Evolutionary conservation across 2,888 invertebrate genomes (phyloP).

Genomic region (Ganaspis brasiliensis): DNA sequence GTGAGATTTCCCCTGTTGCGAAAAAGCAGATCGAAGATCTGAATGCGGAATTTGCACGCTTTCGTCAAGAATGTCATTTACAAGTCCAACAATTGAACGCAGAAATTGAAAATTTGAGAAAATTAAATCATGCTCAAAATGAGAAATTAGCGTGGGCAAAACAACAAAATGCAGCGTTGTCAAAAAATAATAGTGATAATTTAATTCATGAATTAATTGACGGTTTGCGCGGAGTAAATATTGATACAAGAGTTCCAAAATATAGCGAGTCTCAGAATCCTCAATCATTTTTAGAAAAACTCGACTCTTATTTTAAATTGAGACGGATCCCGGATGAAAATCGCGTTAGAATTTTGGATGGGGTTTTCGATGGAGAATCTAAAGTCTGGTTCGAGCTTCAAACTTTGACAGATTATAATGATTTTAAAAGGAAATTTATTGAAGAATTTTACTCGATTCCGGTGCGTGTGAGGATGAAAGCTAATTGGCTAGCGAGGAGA

Average conservation of each 20-base stretch:
- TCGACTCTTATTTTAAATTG: slow-evolving; percentile 13
- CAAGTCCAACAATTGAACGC: too few species aligned
- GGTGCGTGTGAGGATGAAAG: slow-evolving; percentile 40
- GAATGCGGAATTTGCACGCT: too few species aligned
- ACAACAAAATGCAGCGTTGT: background rate
- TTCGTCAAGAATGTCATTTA: too few species aligned
- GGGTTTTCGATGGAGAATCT: slow-evolving; percentile 29
- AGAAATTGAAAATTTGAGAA: too few species aligned
- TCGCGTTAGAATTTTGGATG: slow-evolving; percentile 39
- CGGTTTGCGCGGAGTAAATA: background rate
- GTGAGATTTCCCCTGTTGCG: too few species aligned
- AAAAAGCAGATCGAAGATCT: too few species aligned
- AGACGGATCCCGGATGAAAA: background rate
- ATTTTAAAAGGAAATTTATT: slow-evolving; percentile 46
- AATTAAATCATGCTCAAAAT: background rate
- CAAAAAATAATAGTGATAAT: background rate
- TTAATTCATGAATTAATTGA: background rate
- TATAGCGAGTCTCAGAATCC: slow-evolving; percentile 6
- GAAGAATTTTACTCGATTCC: slow-evolving; percentile 52
- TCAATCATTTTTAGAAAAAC: slow-evolving; percentile 18
- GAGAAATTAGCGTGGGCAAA: background rate
- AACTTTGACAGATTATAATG: slow-evolving; percentile 14
- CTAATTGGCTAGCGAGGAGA: slow-evolving; percentile 45
- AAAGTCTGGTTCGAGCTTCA: slow-evolving; percentile 51
- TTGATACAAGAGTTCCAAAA: slow-evolving; percentile 10